Base-by-base conservation (phyloP, 2,113 vertebrate genomes). In the Deroptyus accipitrinus region DNA sequence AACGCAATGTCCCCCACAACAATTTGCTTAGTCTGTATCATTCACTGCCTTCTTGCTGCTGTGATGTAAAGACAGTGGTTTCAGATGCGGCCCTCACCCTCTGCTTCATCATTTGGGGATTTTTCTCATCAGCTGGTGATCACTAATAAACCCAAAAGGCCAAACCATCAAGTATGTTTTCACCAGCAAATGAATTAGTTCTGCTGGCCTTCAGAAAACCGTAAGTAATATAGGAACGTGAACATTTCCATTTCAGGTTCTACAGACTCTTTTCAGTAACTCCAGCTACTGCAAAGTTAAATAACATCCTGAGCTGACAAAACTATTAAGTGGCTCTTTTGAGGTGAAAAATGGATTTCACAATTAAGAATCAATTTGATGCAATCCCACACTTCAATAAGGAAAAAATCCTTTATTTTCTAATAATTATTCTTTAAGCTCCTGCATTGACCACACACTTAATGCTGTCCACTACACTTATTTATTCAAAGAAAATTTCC, bases 401-500 rank as follows among this genome's bases (percentile, higher is more conserved):
- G 68, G 63, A 59, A 92, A 95, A 94, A 92, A 94, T 89, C 83
- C 80, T 94, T 95, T 91, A 83, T 96, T 95, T 97, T 95, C 93
- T 96, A 92, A 96, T 96, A 97, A 95, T 92, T 95, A 95, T 95
- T 94, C 94, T 89, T 63, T 85, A 85, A 95, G 90, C 79, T 93
- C 83, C 46, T 91, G 61, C 92, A 92, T 92, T 97, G 95, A 97
- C 95, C 94, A 90, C 76, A 86, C 46, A 68, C 64, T 95, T 96
- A 95, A 81, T 46, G 79, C 83, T 94, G 86, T 84, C 93, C 92
- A 83, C 83, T 95, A 16, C n/a, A 59, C 62, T 83, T 85, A 92
- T 79, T 90, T 91, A 83, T 91, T 88, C 82, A 86, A 88, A 95
- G 69, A 74, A 78, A 81, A 84, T 66, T 88, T 76, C 37, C 92